Evolutionary conservation across 2,113 vertebrate genomes (phyloP), one percentile per base, ranked within the genome.

Genomic region (Datnioides undecimradiatus): DNA sequence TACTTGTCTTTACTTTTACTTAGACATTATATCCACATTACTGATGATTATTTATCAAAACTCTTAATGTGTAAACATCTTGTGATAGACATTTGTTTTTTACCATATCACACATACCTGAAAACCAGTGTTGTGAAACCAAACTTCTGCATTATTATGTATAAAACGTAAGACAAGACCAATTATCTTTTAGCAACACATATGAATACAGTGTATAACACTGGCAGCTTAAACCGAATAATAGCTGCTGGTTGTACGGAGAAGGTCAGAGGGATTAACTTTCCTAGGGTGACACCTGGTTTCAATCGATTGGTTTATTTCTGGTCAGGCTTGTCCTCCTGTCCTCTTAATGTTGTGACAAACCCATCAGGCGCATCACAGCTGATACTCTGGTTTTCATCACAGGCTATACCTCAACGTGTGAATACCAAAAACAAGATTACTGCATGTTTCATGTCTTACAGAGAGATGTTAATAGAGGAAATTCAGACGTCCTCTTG

Each of bases 251-350:
- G 14, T 2, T 69, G 31, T 38, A 9, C 33, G 6, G 10, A 5
- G 45, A 21, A 77, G 55, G 72, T 67, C 54, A 49, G 29, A 54
- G 1, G 34, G 62, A 76, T 74, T 27, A 23, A 48, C 67, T 65
- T 71, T 78, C 66, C 76, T 34, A 57, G 27, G 25, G 62, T 52
- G 68, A 64, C 73, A 57, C 63, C 29, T 34, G 48, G 31, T 46
- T 58, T 73, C 31, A 21, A 55, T 81, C 36, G 25, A 78, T 62
- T 16, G 23, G 55, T 87, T 80, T 87, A 86, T 86, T 45, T 83
- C 66, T 67, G 57, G 57, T 58, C 0, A 77, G 62, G 48, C 51
- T 76, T 17, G 11, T 31, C 16, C 40, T 48, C 67, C 70, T 21
- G 46, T 71, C n/a, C 40, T 58, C 21, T 52, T 9, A 41, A 5